Evolutionary conservation across 2,888 invertebrate species (phyloP).

Genomic region (Trisateles emortualis): DNA sequence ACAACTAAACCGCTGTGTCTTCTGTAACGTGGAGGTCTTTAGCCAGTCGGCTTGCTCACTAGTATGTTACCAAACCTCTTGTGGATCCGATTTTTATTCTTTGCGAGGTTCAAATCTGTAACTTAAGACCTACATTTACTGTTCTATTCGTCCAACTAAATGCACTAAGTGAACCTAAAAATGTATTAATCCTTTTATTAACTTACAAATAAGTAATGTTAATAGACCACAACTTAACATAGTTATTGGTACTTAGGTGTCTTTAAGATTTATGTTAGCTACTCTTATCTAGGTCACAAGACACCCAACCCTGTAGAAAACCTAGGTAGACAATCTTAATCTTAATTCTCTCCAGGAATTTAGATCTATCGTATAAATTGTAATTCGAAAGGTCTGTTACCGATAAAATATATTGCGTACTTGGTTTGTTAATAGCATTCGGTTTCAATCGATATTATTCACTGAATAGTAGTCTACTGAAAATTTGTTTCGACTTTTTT

Average conservation of each 20-base stretch:
- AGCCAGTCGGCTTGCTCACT: too few species aligned
- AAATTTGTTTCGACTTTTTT: too few species aligned
- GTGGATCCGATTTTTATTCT: too few species aligned
- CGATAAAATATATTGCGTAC: slow-evolving; percentile 20
- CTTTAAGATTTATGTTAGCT: slow-evolving; percentile 6
- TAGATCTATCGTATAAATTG: slow-evolving; percentile 27
- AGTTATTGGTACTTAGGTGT: slow-evolving; percentile 4
- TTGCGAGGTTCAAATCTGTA: too few species aligned
- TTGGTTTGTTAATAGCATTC: background rate
- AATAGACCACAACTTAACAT: slow-evolving; percentile 5
- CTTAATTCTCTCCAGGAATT: slow-evolving; percentile 17
- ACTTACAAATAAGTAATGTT: background rate
- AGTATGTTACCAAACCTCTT: too few species aligned
- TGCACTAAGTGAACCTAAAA: too few species aligned
- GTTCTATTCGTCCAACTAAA: too few species aligned
- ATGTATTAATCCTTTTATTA: slow-evolving; percentile 1
- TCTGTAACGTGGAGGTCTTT: too few species aligned
- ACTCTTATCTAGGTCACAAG: slow-evolving; percentile 34
- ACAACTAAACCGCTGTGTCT: too few species aligned
- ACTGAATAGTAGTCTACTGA: too few species aligned
- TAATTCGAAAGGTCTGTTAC: slow-evolving; percentile 11
- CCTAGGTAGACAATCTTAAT: slow-evolving; percentile 34
- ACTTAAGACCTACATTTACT: too few species aligned
- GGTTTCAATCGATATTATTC: background rate
- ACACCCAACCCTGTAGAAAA: slow-evolving; percentile 26